phyloP scores from a whole-genome alignment of 2,113 vertebrate genomes.

The Cyanoliseus patagonus region DNA sequence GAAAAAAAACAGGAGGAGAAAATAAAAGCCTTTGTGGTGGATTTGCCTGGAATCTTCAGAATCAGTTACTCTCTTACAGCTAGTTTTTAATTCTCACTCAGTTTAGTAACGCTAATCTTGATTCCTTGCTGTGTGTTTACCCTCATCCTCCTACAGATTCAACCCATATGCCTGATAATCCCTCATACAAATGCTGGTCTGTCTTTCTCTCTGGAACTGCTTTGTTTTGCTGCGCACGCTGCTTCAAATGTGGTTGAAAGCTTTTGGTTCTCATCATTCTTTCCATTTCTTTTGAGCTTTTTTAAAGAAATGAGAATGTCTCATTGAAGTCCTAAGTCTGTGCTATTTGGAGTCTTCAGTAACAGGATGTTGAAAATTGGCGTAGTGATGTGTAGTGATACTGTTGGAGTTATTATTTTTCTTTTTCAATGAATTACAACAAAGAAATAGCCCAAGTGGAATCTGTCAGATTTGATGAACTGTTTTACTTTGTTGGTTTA shows the following conservation, averaged over 20 bases:
- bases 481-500: not conserved
- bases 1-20: not conserved
- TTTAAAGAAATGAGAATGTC: not conserved
- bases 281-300: not conserved
- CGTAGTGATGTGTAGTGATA: not conserved
- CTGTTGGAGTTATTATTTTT: not conserved
- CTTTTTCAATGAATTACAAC: not conserved
- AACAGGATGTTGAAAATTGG: not conserved
- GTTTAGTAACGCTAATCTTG: conserved; percentile 52
- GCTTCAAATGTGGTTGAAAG: not conserved
- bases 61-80: conserved; percentile 7
- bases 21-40: conserved; percentile 19
- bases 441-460: not conserved
- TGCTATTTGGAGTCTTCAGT: not conserved
- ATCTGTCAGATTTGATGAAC: not conserved
- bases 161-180: conserved; percentile 45
- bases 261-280: not conserved
- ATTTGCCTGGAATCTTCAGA: conserved; percentile 55
- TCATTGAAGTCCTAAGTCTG: not conserved
- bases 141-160: conserved; percentile 32
- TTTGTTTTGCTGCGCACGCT: not conserved
- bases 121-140: conserved; percentile 24
- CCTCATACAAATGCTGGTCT: conserved; percentile 39
- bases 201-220: not conserved
- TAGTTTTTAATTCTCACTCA: conserved; percentile 43